Evolutionary conservation across 1,140 invertebrate species (phyloP).

Genomic region (Diabrotica virgifera): DNA sequence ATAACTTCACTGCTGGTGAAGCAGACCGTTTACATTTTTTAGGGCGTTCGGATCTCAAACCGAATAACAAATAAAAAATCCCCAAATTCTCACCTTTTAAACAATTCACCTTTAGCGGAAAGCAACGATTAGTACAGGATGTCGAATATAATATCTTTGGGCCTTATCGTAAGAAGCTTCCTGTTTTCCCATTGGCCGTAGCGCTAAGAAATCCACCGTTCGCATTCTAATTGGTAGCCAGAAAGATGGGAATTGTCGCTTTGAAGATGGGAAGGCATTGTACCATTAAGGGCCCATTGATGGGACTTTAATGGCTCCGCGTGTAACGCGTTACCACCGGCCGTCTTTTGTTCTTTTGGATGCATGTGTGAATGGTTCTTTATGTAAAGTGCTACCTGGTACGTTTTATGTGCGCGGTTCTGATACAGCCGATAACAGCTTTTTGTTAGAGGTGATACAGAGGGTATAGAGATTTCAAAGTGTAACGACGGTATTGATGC

Average conservation of each 20-base stretch:
- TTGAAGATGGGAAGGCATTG: not conserved
- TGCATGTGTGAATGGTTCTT: not conserved
- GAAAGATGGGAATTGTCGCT: not conserved
- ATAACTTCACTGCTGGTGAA: too few species aligned
- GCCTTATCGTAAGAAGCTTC: not conserved
- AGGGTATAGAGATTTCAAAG: too few species aligned
- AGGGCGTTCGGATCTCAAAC: not conserved
- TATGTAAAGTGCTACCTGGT: not conserved
- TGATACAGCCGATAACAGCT: too few species aligned
- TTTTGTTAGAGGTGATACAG: too few species aligned
- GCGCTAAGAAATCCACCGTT: not conserved
- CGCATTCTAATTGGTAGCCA: not conserved
- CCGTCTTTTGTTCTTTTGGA: not conserved
- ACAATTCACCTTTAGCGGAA: not conserved
- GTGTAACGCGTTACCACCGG: not conserved
- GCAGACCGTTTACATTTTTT: too few species aligned
- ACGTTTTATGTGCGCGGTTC: not conserved
- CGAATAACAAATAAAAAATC: not conserved
- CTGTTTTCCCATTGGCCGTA: not conserved
- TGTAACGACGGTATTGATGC: too few species aligned
- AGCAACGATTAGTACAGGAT: not conserved
- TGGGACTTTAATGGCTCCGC: constrained; percentile 1
- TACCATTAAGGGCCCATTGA: constrained; percentile 2
- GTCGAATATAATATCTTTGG: not conserved
- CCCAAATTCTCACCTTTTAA: not conserved